Evolutionary conservation across 1,140 invertebrate genomes (phyloP), one percentile per base, ranked within the genome.

Genomic region (Metopolophium dirhodum): DNA sequence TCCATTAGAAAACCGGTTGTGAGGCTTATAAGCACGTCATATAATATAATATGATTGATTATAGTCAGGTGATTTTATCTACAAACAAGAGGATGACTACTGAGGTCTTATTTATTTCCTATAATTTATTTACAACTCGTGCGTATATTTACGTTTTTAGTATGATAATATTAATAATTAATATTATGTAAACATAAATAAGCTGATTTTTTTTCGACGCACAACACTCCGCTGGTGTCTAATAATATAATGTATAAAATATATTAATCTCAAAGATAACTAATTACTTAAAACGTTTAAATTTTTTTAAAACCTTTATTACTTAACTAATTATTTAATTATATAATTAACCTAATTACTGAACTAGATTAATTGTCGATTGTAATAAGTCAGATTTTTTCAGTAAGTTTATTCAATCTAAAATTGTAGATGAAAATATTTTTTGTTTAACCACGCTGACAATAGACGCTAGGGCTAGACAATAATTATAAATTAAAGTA

Each of bases 31-130:
- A 54, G 18, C 87, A 35, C 49, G 18, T 86, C 41, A 86, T 86
- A 86, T 35, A 35, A 54, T 89, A 51, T 88, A 35, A 49, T 89
- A 89, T 89, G 87, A 89, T 89, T 89, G 87, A 89, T 89, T 89
- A 89, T 89, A n/a, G 49, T 54, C 49, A 89, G 87, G 87, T 54
- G 87, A 89, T 89, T 89, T 89, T 89, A 89, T 89, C 87, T 54
- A 54, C 49, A 89, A 89, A 89, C 49, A 54, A 54, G n/a, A 54
- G 22, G n/a, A 89, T 23, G 26, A 89, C 87, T 88, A 35, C 86
- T 54, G 47, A 89, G 87, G 87, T 89, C 87, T 89, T 89, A 89
- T 89, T 89, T 89, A 89, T 89, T 89, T 89, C 87, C 49, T n/a
- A 89, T 89, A 89, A 54, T 54, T 89, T 89, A 54, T 89, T 89